These are phyloP conservation scores for Drosophila persimilis DNA, from an alignment of 1,140 invertebrate species.

Conservation along the genomic window DNA sequence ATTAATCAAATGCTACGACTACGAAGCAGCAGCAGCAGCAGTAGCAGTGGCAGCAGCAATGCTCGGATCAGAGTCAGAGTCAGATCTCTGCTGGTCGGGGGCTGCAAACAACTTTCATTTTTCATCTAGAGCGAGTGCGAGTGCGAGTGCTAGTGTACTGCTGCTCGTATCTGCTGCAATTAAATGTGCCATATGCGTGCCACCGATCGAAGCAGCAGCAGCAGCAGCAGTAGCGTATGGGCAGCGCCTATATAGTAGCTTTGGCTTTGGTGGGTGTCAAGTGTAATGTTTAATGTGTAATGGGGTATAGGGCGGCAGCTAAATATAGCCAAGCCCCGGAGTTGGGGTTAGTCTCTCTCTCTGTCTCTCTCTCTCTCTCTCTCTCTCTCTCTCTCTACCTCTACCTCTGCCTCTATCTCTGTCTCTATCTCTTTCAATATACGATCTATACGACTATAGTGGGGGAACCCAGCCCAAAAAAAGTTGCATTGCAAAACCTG, in stretches of 20 bases:
- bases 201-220: not conserved
- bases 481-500: constrained; percentile 58
- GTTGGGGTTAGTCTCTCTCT: constrained; percentile 31
- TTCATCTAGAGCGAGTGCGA: constrained; percentile 57
- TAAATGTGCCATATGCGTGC: constrained; percentile 70
- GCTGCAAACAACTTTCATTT: constrained; percentile 77
- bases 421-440: too few species aligned
- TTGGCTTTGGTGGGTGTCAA: constrained; percentile 73
- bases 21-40: constrained; percentile 9
- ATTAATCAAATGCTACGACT: constrained; percentile 72
- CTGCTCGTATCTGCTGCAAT: constrained; percentile 57
- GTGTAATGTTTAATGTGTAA: constrained; percentile 56
- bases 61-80: constrained; percentile 7
- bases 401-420: too few species aligned
- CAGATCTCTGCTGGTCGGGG: constrained; percentile 23
- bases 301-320: constrained; percentile 67
- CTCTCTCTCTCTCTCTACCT: not conserved
- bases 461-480: constrained; percentile 54
- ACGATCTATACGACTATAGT: not conserved
- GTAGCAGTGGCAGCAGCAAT: not conserved
- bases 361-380: constrained; percentile 13
- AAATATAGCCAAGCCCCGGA: constrained; percentile 66
- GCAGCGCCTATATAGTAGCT: not conserved
- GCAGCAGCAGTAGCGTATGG: constrained; percentile 5
- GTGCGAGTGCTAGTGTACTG: constrained; percentile 15